Percentiles rank a stretch among this genome's conserved stretches.
Conservation (phyloP, 2,797 vertebrate species). For the Sebastes matsubarae region DNA sequence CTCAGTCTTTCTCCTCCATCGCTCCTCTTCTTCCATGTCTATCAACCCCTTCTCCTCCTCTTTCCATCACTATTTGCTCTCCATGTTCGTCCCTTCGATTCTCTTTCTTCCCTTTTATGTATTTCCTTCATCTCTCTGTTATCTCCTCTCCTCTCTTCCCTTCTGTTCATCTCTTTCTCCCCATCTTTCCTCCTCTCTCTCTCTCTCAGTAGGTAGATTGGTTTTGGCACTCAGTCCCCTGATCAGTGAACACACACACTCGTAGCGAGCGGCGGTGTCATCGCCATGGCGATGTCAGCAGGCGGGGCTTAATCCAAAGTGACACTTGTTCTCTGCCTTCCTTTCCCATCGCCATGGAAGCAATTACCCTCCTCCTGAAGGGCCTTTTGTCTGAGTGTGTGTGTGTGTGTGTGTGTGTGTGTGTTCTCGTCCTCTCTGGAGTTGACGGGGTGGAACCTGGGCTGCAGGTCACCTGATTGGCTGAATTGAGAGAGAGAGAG, state of each 20-base stretch:
- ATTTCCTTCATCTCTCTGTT: neutral
- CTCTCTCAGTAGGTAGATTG: conserved; percentile 82
- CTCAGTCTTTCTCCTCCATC: neutral
- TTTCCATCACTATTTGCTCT: neutral
- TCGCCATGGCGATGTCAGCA: conserved; percentile 91
- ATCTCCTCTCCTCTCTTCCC: neutral
- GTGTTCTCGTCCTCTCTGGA: conserved; percentile 23
- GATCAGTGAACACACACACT: conserved; percentile 55
- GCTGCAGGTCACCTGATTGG: conserved; percentile 67
- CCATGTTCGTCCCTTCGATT: too few species aligned
- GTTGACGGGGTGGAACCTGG: conserved; percentile 71
- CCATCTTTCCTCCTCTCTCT: neutral
- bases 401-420: conserved; percentile 61
- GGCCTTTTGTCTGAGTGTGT: conserved; percentile 86
- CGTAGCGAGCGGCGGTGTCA: conserved; percentile 88
- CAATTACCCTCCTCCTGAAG: conserved; percentile 97
- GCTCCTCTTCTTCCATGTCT: neutral
- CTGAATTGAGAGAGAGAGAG: conserved; percentile 36
- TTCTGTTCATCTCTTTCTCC: neutral
- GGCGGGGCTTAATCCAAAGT: conserved; percentile 98
- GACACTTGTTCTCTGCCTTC: conserved; percentile 98
- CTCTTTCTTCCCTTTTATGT: neutral
- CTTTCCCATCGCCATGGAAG: conserved; percentile 96
- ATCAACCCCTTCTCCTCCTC: neutral
- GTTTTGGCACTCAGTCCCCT: conserved; percentile 94